Evolutionary conservation across 2,797 vertebrate genomes (phyloP).

Genomic region (Xenops minutus): DNA sequence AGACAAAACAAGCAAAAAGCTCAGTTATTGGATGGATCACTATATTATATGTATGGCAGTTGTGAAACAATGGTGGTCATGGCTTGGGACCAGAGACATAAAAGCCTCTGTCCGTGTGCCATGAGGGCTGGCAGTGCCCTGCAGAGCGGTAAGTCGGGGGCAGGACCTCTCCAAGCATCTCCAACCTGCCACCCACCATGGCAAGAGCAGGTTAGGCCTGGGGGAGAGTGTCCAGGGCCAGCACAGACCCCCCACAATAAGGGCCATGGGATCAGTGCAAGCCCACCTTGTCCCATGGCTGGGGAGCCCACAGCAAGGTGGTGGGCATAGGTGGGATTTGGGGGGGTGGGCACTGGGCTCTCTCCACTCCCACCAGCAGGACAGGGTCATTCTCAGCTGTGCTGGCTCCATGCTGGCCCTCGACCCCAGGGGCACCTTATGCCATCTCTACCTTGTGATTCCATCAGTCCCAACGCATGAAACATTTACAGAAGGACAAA

Average conservation of each 20-base stretch:
- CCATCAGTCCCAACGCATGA: neutral
- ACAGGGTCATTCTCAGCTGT: neutral
- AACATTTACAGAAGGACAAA: neutral
- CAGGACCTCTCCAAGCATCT: neutral
- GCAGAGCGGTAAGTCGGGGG: fast-evolving
- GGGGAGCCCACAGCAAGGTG: neutral
- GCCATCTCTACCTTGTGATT: neutral
- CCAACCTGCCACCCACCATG: neutral
- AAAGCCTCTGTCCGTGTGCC: neutral
- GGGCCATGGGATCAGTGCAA: neutral
- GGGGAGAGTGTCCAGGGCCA: neutral
- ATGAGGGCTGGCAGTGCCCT: fast-evolving
- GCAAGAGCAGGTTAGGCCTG: neutral
- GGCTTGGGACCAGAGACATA: neutral
- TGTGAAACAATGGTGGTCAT: neutral
- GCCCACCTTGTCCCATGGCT: neutral
- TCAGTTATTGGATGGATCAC: neutral
- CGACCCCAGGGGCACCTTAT: neutral
- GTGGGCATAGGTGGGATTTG: neutral
- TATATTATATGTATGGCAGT: neutral
- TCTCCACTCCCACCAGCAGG: neutral
- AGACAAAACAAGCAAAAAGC: neutral
- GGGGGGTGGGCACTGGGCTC: neutral
- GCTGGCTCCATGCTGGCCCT: neutral
- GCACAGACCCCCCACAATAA: neutral